Evolutionary conservation across 2,888 invertebrate genomes (phyloP).

Genomic region (Apamea crenata): DNA sequence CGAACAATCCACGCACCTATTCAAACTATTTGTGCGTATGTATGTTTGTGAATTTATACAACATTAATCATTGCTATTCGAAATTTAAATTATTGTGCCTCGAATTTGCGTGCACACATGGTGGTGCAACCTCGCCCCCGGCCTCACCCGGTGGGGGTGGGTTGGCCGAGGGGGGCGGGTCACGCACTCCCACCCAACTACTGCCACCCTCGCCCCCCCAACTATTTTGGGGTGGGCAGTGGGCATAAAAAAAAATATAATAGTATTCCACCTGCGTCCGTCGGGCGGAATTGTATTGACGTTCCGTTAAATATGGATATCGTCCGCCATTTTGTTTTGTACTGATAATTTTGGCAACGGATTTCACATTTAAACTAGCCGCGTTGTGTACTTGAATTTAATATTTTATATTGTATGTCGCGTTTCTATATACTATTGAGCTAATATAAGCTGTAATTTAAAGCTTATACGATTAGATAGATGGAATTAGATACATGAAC

Average conservation of each 20-base stretch:
- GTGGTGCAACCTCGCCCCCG: constrained; percentile 77
- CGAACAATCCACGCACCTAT: constrained; percentile 27
- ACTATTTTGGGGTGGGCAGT: constrained; percentile 88
- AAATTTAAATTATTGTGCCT: constrained; percentile 89
- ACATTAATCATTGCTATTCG: constrained; percentile 86
- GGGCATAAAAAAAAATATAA: constrained; percentile 87
- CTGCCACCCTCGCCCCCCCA: constrained; percentile 82
- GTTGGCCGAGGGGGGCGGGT: constrained; percentile 75
- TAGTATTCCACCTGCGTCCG: constrained; percentile 88
- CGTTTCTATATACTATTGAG: not conserved
- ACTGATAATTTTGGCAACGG: constrained; percentile 70
- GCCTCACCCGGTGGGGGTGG: constrained; percentile 62
- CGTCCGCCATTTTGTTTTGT: constrained; percentile 86
- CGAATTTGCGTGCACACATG: constrained; percentile 89
- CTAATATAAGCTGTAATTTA: constrained; percentile 14
- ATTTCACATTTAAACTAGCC: constrained; percentile 65
- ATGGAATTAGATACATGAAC: not conserved
- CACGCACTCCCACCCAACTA: constrained; percentile 84
- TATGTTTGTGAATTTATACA: constrained; percentile 79
- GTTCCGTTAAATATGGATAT: constrained; percentile 83
- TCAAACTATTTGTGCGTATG: constrained; percentile 48
- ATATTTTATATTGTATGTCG: constrained; percentile 39
- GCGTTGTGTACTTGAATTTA: constrained; percentile 45
- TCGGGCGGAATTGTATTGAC: constrained; percentile 86
- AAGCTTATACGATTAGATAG: not conserved